phyloP scores from a whole-genome alignment of 23 tunicate genomes.

The Botrylloides violaceus region DNA sequence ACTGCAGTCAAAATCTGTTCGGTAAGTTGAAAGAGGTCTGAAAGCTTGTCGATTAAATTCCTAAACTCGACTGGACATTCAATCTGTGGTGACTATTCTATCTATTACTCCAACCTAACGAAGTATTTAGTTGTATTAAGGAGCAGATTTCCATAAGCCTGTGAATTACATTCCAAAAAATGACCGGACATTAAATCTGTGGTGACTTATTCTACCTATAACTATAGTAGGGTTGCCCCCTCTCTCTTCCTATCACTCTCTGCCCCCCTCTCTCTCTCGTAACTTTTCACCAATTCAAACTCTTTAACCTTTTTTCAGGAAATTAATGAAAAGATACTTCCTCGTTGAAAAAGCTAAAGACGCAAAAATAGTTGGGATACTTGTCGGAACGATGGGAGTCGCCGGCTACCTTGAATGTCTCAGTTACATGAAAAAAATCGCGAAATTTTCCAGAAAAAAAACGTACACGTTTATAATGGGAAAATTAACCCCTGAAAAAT shows the following conservation, averaged over 20 bases:
- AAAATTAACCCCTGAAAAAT: conserved; percentile 69
- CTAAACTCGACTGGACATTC: too few relatives aligned
- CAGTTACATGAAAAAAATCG: conserved; percentile 51
- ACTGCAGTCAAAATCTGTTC: conserved; percentile 22
- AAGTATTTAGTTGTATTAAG: not conserved
- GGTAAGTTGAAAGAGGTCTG: conserved; percentile 36
- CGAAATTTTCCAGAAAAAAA: conserved; percentile 34
- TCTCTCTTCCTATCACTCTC: not conserved
- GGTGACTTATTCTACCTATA: too few relatives aligned
- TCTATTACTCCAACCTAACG: not conserved
- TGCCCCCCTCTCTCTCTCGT: not conserved
- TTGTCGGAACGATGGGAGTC: conserved; percentile 92
- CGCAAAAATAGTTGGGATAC: conserved; percentile 65
- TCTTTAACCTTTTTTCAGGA: conserved; percentile 17
- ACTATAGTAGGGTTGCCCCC: too few relatives aligned
- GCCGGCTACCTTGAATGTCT: conserved; percentile 54
- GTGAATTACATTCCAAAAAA: too few relatives aligned
- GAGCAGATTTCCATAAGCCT: not conserved
- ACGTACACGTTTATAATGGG: conserved; percentile 74
- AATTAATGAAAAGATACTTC: conserved; percentile 48
- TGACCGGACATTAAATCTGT: too few relatives aligned
- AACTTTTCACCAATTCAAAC: not conserved
- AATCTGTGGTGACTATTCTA: not conserved
- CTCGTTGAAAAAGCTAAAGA: conserved; percentile 75
- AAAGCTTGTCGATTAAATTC: too few relatives aligned